These are phyloP conservation scores for Lepidochitona cinerea DNA, from an alignment of 2,888 invertebrate genomes.

Conservation along the genomic window DNA sequence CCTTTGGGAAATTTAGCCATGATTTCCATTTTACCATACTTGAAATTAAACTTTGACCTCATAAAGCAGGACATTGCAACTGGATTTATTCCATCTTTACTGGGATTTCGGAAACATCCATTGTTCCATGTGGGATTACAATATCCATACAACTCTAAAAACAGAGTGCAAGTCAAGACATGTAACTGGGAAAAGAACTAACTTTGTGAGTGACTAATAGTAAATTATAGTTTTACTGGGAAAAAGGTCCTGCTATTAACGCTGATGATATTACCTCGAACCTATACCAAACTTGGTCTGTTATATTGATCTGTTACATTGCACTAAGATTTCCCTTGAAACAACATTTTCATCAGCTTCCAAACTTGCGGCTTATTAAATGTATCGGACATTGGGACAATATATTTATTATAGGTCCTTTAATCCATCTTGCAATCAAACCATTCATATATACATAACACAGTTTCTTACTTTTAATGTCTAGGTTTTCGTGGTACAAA, in stretches of 20 bases:
- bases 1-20: constrained; percentile 79
- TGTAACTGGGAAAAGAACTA: no score
- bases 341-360: no score
- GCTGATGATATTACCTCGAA: no score
- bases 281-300: no score
- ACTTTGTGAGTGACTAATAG: no score
- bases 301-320: background rate
- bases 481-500: background rate
- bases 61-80: constrained; percentile 14
- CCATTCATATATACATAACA: no score
- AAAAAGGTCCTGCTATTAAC: no score
- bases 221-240: no score
- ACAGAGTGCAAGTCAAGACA: background rate
- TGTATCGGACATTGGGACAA: no score
- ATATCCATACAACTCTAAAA: background rate
- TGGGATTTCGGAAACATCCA: constrained; percentile 10
- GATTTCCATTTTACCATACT: constrained; percentile 77
- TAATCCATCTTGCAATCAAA: no score
- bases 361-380: no score
- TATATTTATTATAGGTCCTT: no score
- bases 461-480: background rate
- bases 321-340: background rate
- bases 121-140: constrained; percentile 1
- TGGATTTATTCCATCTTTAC: constrained; percentile 2
- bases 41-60: constrained; percentile 65